Percentiles rank a stretch among this genome's conserved stretches.
These are phyloP conservation scores for Spicauda simplicius DNA, from an alignment of 2,888 invertebrate species.

Conservation along the genomic window DNA sequence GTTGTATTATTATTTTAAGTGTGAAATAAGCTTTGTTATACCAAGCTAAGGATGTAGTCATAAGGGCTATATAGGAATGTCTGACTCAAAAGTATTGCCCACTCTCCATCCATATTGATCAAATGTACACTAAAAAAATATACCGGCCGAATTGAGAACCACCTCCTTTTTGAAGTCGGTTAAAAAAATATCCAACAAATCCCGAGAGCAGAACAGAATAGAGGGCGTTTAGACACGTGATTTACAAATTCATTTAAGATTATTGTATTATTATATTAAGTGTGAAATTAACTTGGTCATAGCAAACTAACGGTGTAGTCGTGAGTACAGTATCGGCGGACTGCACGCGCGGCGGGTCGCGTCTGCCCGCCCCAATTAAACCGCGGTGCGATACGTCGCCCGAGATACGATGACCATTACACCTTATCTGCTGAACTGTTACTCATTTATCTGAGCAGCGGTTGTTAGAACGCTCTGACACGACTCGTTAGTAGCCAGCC, in stretches of 20 bases:
- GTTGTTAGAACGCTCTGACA: background rate
- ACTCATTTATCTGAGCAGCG: constrained; percentile 11
- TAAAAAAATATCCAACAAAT: too few species aligned
- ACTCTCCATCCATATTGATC: too few species aligned
- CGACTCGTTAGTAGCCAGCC: constrained; percentile 3
- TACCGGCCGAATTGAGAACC: too few species aligned
- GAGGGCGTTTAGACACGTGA: too few species aligned
- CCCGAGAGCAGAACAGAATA: too few species aligned
- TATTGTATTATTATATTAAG: too few species aligned
- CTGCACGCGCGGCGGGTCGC: constrained; percentile 9
- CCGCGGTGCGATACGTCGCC: constrained; percentile 12
- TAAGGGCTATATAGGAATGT: too few species aligned
- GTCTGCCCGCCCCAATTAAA: constrained; percentile 30
- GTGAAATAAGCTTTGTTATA: background rate
- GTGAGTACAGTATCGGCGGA: background rate
- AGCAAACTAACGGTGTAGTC: constrained; percentile 10
- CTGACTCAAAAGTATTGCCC: too few species aligned
- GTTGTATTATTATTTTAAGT: too few species aligned
- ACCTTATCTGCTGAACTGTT: constrained; percentile 20
- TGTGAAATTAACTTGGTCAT: background rate
- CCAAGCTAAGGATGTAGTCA: constrained; percentile 6
- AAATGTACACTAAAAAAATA: too few species aligned
- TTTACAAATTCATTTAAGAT: too few species aligned
- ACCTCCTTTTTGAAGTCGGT: too few species aligned
- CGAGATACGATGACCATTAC: constrained; percentile 18